Evolutionary conservation across 2,797 vertebrate species (phyloP), one percentile per base, ranked within the genome.

Genomic region (Danio jaintianensis): DNA sequence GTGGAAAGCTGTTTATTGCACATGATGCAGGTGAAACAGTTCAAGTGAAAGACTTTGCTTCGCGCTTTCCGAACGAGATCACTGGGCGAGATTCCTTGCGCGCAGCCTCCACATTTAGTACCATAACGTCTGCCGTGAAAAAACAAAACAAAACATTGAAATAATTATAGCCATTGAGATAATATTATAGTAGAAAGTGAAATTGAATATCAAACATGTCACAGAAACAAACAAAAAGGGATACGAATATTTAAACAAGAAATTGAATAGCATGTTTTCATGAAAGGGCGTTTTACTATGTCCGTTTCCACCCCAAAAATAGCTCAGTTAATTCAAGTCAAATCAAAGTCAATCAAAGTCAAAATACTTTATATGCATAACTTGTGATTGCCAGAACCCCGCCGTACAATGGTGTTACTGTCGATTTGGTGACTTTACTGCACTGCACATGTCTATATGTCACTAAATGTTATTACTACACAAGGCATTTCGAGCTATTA

Each of bases 1-100:
- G 97, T 98, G 87, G 96, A 97, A 78, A 98, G 95, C 90, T 98
- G 97, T 84, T 97, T 98, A 93, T 97, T 96, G 83, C 97, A 98
- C 82, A 98, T 96, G 93, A 97, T 94, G 84, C 97, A 98, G 85
- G 97, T 98, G 90, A 98, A 98, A 84, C 97, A 98, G 94, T 95
- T 97, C 83, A 98, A 94, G 90, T 98, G 97, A 85, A 98, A 98
- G 81, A 98, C 97, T 94, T 97, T 97, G 88, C 94, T 96, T 82
- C 96, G 93, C 12, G 97, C 97, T 89, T 95, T 98, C 40, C 97
- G 94, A 79, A 98, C 97, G 45, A 98, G 94, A 89, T 98, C 97
- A 9, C 95, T 98, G 77, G 97, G 97, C 4, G 96, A 95, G 91
- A 98, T 98, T 61, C 96, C 96, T 84, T 98, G 94, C 0, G 95